Evolutionary conservation across 2,113 vertebrate genomes (phyloP).

Genomic region (Suricata suricatta): DNA sequence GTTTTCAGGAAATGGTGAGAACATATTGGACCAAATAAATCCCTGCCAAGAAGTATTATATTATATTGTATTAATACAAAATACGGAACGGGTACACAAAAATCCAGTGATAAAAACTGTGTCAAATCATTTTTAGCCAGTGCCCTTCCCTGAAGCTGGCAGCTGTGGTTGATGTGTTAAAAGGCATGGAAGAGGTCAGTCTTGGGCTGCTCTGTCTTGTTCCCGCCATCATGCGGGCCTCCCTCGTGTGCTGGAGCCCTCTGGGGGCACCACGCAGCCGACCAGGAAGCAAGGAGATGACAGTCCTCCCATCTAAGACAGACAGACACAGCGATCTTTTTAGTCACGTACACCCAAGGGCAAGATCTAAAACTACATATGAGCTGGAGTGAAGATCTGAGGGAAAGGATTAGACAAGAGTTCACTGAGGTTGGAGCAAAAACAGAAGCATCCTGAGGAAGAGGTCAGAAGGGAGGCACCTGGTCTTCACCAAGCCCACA

Average conservation of each 20-base stretch:
- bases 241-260: fast-evolving
- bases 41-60: background rate
- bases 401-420: background rate
- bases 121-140: background rate
- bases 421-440: background rate
- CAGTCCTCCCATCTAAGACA: background rate
- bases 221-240: fast-evolving
- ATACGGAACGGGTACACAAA: background rate
- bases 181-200: fast-evolving
- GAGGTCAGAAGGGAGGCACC: background rate
- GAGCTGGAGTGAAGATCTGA: background rate
- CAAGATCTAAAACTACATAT: background rate
- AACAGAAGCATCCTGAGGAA: background rate
- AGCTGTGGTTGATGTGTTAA: fast-evolving
- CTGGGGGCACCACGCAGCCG: background rate
- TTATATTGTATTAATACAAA: background rate
- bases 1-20: background rate
- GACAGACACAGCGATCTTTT: background rate
- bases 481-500: background rate
- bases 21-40: background rate
- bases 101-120: background rate
- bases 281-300: background rate
- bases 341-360: background rate
- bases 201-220: background rate
- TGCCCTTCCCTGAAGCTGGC: background rate